Conservation (phyloP, 2,888 invertebrate species). For the Octodonta nipae region DNA sequence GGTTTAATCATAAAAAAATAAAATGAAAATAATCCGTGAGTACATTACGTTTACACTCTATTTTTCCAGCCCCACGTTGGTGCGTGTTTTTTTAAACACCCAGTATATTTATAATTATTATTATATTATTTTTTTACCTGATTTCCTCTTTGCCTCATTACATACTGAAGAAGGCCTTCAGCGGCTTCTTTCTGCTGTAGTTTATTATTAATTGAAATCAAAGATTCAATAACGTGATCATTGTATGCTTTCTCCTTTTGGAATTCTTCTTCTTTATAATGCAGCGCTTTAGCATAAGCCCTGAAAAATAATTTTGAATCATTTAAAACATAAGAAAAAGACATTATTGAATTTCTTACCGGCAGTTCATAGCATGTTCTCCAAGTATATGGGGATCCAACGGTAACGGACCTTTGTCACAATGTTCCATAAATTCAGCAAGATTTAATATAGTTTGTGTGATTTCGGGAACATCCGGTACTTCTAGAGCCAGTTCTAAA, state of each 20-base stretch:
- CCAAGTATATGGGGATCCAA: conserved; percentile 78
- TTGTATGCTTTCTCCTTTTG: conserved; percentile 47
- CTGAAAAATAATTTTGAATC: conserved; percentile 16
- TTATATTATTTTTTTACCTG: conserved; percentile 21
- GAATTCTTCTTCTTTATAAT: conserved; percentile 90
- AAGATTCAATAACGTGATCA: conserved; percentile 78
- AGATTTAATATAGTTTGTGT: conserved; percentile 93
- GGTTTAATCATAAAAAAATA: too few relatives aligned
- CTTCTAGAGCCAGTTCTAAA: conserved; percentile 76
- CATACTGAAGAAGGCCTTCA: conserved; percentile 79
- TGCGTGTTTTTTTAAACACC: too few relatives aligned
- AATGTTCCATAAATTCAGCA: conserved; percentile 99
- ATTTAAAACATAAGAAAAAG: too few relatives aligned
- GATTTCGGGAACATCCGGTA: conserved; percentile 88
- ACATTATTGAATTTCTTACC: too few relatives aligned
- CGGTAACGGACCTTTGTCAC: conserved; percentile 88
- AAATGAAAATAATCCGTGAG: too few relatives aligned
- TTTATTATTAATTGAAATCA: conserved; percentile 95
- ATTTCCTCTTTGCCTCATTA: conserved; percentile 62
- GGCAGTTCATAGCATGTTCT: conserved; percentile 86
- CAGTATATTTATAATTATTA: background rate
- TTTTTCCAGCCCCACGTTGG: too few relatives aligned
- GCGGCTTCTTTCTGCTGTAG: conserved; percentile 97
- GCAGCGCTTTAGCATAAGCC: conserved; percentile 68
- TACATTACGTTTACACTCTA: too few relatives aligned